A percentile compares a stretch with the other conserved stretches of the same genome.
Conservation (phyloP, 2,797 vertebrate genomes). For the Poeciliopsis turneri region DNA sequence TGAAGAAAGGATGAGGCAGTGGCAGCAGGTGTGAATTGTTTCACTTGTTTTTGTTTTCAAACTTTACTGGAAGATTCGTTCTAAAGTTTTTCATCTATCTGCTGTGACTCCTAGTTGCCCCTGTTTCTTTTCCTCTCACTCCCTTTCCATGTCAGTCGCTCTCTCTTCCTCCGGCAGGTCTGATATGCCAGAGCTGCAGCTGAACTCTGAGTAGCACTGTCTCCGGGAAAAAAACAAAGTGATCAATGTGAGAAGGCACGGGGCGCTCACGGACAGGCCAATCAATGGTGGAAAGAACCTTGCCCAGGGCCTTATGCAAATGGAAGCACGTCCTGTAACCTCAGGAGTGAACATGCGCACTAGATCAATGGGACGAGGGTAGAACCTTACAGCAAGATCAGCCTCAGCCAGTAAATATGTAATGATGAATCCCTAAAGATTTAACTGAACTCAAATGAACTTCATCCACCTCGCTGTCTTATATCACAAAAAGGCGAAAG, state of each 20-base stretch:
- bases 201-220: slow-evolving; percentile 94
- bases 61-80: slow-evolving; percentile 71
- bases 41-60: slow-evolving; percentile 30
- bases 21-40: slow-evolving; percentile 13
- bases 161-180: slow-evolving; percentile 70
- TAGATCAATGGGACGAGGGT: slow-evolving; percentile 94
- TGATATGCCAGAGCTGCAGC: slow-evolving; percentile 85
- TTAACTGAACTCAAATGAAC: slow-evolving; percentile 87
- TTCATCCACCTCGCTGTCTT: slow-evolving; percentile 66
- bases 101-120: slow-evolving; percentile 46
- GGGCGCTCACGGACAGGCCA: slow-evolving; percentile 97
- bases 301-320: slow-evolving; percentile 99
- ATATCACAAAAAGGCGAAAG: slow-evolving; percentile 66
- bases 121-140: slow-evolving; percentile 22
- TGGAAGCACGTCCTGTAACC: slow-evolving; percentile 94
- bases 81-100: slow-evolving; percentile 85
- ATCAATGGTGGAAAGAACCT: slow-evolving; percentile 99
- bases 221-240: slow-evolving; percentile 93
- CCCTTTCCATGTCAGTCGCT: slow-evolving; percentile 34
- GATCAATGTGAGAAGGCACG: slow-evolving; percentile 97
- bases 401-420: slow-evolving; percentile 94
- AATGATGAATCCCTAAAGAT: slow-evolving; percentile 92
- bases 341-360: slow-evolving; percentile 95
- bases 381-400: slow-evolving; percentile 97
- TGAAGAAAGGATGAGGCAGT: slow-evolving; percentile 14